phyloP scores from a whole-genome alignment of 2,888 invertebrate species.

The Exephanes ischioxanthus region DNA sequence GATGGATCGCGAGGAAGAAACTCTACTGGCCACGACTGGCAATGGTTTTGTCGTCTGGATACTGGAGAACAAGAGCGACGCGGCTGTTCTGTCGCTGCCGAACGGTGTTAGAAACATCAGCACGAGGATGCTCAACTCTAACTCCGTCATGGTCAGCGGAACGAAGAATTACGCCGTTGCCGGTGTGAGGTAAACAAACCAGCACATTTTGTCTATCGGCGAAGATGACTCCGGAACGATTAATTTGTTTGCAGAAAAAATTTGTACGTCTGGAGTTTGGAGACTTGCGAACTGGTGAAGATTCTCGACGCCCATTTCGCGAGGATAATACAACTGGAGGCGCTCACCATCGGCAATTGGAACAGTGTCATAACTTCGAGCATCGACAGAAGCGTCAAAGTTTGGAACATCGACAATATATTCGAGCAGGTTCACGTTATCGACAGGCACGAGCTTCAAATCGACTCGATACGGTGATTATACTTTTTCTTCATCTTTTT shows the following conservation, averaged over 20 bases:
- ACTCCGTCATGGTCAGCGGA: conserved; percentile 96
- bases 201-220: neutral
- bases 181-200: conserved; percentile 90
- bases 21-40: conserved; percentile 93
- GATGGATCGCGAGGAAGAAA: conserved; percentile 92
- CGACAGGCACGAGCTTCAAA: conserved; percentile 97
- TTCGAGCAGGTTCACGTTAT: conserved; percentile 99
- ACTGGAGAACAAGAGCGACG: conserved; percentile 86
- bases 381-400: conserved; percentile 98
- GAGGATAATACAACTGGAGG: conserved; percentile 95
- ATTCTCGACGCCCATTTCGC: conserved; percentile 98
- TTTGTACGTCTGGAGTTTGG: conserved; percentile 97
- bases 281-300: conserved; percentile 93
- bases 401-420: conserved; percentile 99
- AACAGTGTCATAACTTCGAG: conserved; percentile 98
- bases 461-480: conserved; percentile 94
- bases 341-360: conserved; percentile 95
- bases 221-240: neutral
- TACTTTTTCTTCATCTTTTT: neutral
- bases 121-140: conserved; percentile 95
- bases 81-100: conserved; percentile 90
- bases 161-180: conserved; percentile 97
- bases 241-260: conserved; percentile 89
- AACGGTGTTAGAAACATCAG: conserved; percentile 97
- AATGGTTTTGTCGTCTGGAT: conserved; percentile 95